Percentiles rank a stretch among this genome's conserved stretches.
These are phyloP conservation scores for Gortyna flavago DNA, from an alignment of 2,888 invertebrate genomes.

Conservation along the genomic window DNA sequence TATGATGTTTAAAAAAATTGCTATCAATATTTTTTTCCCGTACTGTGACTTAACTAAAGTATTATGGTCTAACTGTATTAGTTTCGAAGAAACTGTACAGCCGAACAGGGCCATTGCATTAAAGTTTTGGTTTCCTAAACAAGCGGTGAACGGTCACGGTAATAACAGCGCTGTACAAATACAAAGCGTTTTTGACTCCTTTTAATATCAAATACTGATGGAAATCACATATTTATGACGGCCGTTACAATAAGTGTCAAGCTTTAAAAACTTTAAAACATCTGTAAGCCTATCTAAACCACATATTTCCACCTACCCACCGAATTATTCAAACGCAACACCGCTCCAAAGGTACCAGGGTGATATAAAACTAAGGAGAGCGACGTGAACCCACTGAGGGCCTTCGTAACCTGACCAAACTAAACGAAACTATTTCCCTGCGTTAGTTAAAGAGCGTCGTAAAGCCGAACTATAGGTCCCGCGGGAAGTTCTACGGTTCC, in stretches of 20 bases:
- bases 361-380: constrained; percentile 56
- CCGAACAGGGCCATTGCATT: background rate
- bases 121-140: background rate
- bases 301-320: constrained; percentile 24
- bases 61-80: background rate
- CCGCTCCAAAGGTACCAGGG: constrained; percentile 44
- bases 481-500: constrained; percentile 60
- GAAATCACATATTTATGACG: too few relatives aligned
- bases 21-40: background rate
- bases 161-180: background rate
- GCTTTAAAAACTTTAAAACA: background rate
- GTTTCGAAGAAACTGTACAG: background rate
- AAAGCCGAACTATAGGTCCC: constrained; percentile 71
- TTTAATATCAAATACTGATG: too few relatives aligned
- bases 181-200: background rate
- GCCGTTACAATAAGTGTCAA: too few relatives aligned
- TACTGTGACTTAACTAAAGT: background rate
- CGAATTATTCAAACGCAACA: constrained; percentile 46
- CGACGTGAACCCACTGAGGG: constrained; percentile 53
- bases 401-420: constrained; percentile 60
- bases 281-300: background rate
- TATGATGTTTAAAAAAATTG: background rate
- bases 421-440: constrained; percentile 75
- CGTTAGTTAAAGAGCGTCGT: constrained; percentile 74
- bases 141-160: background rate